These are phyloP conservation scores for Sturmia bella DNA, from an alignment of 2,888 invertebrate genomes.

Conservation along the genomic window DNA sequence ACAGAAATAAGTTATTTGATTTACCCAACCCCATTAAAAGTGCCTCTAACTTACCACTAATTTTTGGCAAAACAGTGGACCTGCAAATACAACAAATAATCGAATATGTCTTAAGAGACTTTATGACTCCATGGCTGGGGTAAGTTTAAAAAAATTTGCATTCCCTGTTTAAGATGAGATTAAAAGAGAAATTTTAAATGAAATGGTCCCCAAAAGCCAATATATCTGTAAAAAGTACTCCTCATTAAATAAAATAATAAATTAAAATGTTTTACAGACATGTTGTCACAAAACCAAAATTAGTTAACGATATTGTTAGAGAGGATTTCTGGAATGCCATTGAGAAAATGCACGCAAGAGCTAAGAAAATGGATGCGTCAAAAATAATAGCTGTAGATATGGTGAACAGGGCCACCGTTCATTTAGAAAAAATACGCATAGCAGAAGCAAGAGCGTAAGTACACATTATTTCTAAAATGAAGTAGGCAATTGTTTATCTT, in stretches of 20 bases:
- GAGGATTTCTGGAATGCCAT: conserved; percentile 93
- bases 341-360: conserved; percentile 88
- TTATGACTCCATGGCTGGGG: conserved; percentile 89
- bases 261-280: conserved; percentile 79
- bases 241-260: neutral
- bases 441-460: conserved; percentile 89
- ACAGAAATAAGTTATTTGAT: conserved; percentile 80
- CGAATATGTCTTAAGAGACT: conserved; percentile 90
- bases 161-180: neutral
- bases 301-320: conserved; percentile 86
- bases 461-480: neutral
- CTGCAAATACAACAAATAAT: conserved; percentile 91
- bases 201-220: neutral
- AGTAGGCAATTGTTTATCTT: neutral
- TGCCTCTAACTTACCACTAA: conserved; percentile 86
- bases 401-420: conserved; percentile 90
- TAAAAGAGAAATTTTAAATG: neutral
- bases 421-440: conserved; percentile 92
- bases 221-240: neutral
- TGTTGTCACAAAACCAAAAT: conserved; percentile 86
- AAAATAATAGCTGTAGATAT: conserved; percentile 92
- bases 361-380: conserved; percentile 89
- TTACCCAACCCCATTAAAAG: conserved; percentile 81
- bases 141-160: conserved; percentile 67
- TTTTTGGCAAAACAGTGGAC: conserved; percentile 92